Evolutionary conservation across 2,113 vertebrate genomes (phyloP).

Genomic region (Willisornis vidua): DNA sequence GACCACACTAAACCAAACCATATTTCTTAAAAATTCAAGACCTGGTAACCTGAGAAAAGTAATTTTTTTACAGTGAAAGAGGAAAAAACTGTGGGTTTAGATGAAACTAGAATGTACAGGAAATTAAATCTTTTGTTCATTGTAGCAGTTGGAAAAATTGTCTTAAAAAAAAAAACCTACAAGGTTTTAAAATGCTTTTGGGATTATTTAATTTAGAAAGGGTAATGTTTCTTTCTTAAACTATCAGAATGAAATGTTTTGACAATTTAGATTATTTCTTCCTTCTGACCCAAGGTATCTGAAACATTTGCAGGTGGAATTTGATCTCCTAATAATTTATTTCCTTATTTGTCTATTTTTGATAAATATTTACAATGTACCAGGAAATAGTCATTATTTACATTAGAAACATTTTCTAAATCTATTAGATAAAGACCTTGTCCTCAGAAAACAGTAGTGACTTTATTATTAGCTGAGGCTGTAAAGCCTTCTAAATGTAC

Average conservation of each 20-base stretch:
- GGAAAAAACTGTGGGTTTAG: neutral
- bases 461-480: neutral
- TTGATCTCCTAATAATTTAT: neutral
- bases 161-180: neutral
- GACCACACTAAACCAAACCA: neutral
- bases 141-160: neutral
- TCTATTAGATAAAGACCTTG: neutral
- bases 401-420: neutral
- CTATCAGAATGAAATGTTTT: neutral
- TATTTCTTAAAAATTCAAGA: neutral
- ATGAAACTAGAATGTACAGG: neutral
- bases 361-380: neutral
- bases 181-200: neutral
- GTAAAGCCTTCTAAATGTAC: neutral
- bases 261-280: neutral
- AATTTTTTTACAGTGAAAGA: neutral
- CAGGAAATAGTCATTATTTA: neutral
- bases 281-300: neutral
- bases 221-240: neutral
- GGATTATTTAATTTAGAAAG: neutral
- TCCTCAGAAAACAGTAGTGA: neutral
- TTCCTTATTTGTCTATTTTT: neutral
- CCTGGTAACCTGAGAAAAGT: neutral
- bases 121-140: neutral
- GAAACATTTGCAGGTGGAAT: neutral